These are phyloP conservation scores for Anolis sagrei DNA, from an alignment of 2,113 vertebrate species.

Conservation along the genomic window DNA sequence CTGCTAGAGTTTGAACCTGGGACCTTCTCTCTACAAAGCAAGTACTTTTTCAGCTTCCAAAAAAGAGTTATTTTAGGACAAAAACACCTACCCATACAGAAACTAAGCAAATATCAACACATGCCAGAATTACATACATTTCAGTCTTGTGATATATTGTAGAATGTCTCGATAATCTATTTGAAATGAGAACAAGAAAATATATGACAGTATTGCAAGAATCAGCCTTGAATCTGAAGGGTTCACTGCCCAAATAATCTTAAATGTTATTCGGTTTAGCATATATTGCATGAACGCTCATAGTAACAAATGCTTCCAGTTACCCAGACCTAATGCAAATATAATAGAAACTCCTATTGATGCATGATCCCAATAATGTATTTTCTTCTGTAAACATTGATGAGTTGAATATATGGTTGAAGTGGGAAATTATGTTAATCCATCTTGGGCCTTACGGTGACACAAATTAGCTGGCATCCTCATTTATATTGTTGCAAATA, in stretches of 20 bases:
- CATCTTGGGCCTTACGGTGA: conserved; percentile 66
- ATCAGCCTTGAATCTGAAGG: background rate
- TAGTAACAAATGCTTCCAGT: conserved; percentile 40
- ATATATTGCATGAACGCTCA: background rate
- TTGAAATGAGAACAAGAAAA: background rate
- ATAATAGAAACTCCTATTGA: conserved; percentile 34
- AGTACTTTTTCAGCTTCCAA: background rate
- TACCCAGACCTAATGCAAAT: conserved; percentile 35
- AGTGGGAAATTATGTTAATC: conserved; percentile 72
- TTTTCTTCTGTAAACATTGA: conserved; percentile 63
- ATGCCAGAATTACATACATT: background rate
- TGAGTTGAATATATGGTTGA: conserved; percentile 61
- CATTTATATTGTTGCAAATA: conserved; percentile 59
- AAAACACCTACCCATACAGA: background rate
- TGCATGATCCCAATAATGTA: conserved; percentile 47
- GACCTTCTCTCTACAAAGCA: background rate
- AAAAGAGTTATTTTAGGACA: background rate
- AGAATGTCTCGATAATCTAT: background rate
- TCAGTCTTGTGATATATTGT: background rate
- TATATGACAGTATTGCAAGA: background rate
- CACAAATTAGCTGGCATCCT: conserved; percentile 60
- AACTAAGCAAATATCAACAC: background rate
- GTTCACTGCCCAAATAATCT: background rate
- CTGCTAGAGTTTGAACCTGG: background rate
- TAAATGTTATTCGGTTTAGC: background rate